Evolutionary conservation across 2,888 invertebrate genomes (phyloP), one percentile per base, ranked within the genome.

Genomic region (Nomada ferruginata): DNA sequence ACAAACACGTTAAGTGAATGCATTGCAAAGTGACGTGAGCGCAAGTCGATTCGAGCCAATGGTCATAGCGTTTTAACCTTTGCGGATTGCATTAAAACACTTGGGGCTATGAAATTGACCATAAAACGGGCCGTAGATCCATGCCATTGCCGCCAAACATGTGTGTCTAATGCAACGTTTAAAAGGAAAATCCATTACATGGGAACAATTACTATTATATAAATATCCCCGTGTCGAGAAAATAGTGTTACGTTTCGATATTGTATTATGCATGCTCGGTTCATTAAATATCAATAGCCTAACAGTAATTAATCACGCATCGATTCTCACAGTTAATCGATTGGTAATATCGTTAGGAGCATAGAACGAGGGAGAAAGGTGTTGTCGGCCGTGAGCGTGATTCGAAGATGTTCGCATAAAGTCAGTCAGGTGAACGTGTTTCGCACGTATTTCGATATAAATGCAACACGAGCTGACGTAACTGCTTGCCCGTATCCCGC

Each of bases 191-290:
- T 53, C 50, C 57, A 68, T 80, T 77, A 72, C 61, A 26, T 11
- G 63, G 20, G 26, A 64, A 63, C 57, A 80, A 77, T 77, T 77
- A 80, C n/a, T 52, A 29, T 47, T 64, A 52, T 23, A 65, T 76
- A 64, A 53, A n/a, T 71, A 47, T 42, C 11, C 26, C 11, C 10
- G 29, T 59, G 20, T 1, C 63, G 18, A 52, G 52, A 60, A 20
- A 72, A 76, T 23, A 64, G 71, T 52, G 71, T 68, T 72, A 63
- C 66, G 63, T 77, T 80, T 80, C 72, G 53, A 59, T 77, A 69
- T 68, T 13, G 47, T 15, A 68, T 77, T 57, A 47, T 77, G 52
- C 71, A 55, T 36, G 57, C 18, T 50, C 42, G 42, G 61, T 79
- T 76, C 69, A 64, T 77, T 80, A 77, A 72, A 72, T 80, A 72